These are phyloP conservation scores for Emberiza fucata DNA, from an alignment of 2,113 vertebrate genomes.

Conservation along the genomic window DNA sequence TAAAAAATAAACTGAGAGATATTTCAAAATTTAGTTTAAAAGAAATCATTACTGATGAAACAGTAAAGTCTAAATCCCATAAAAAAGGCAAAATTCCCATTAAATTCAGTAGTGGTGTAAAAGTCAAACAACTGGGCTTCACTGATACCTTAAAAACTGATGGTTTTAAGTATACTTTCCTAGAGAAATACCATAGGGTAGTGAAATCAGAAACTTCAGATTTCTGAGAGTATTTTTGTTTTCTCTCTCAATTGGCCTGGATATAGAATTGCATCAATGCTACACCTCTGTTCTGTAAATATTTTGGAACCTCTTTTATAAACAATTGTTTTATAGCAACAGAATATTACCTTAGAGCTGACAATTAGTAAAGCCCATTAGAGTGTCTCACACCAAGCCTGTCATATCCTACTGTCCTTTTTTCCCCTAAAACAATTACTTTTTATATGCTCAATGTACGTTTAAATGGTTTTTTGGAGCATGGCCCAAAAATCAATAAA, in stretches of 20 bases:
- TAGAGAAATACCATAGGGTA: not conserved
- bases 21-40: not conserved
- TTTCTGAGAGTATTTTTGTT: not conserved
- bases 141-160: not conserved
- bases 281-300: not conserved
- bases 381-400: not conserved
- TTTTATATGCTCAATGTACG: not conserved
- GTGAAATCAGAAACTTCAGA: not conserved
- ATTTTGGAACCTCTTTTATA: not conserved
- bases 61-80: not conserved
- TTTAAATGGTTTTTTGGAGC: not conserved
- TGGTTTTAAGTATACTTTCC: not conserved
- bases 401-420: not conserved
- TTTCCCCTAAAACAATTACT: not conserved
- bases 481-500: not conserved
- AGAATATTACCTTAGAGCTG: not conserved
- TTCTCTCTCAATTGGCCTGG: not conserved
- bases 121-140: not conserved
- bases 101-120: not conserved
- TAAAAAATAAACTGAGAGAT: not conserved
- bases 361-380: not conserved
- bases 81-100: not conserved
- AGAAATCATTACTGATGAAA: not conserved
- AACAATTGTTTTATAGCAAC: not conserved
- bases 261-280: not conserved